A percentile compares a stretch with the other conserved stretches of the same genome.
These are phyloP conservation scores for Montipora capitata DNA, from an alignment of 92 coral and sea anemone genomes.

Conservation along the genomic window DNA sequence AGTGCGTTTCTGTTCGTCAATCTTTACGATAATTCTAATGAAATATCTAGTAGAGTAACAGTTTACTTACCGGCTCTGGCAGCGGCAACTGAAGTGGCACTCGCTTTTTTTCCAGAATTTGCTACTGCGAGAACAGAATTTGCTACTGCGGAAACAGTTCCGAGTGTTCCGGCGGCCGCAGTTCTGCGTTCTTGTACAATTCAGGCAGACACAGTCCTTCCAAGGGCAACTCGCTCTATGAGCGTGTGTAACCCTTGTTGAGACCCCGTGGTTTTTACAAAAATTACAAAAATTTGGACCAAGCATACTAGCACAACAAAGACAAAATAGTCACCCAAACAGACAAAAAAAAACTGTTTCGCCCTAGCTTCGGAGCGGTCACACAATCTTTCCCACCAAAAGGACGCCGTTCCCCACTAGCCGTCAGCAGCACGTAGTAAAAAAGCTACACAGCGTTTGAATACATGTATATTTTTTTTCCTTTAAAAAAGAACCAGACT, in stretches of 20 bases:
- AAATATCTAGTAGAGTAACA: background rate
- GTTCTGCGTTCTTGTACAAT: background rate
- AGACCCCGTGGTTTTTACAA: conserved; percentile 15
- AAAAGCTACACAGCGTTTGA: background rate
- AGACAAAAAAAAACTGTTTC: background rate
- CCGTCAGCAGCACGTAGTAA: background rate
- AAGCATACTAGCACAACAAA: background rate
- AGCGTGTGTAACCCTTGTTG: background rate
- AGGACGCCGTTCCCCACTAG: background rate
- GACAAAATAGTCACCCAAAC: background rate
- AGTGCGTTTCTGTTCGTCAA: background rate
- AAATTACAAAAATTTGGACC: conserved; percentile 32
- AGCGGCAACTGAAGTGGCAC: conserved; percentile 2
- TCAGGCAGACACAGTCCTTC: conserved; percentile 8
- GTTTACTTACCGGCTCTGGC: conserved; percentile 22
- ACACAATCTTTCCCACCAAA: background rate
- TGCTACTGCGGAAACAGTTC: background rate
- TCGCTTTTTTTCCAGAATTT: background rate
- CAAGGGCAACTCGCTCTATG: background rate
- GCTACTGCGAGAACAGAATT: conserved; percentile 17
- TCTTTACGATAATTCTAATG: background rate
- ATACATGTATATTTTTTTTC: background rate
- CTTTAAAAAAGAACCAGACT: background rate
- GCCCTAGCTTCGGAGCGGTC: background rate
- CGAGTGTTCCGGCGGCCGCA: background rate